Evolutionary conservation across 2,888 invertebrate genomes (phyloP).

Genomic region (Celastrina argiolus): DNA sequence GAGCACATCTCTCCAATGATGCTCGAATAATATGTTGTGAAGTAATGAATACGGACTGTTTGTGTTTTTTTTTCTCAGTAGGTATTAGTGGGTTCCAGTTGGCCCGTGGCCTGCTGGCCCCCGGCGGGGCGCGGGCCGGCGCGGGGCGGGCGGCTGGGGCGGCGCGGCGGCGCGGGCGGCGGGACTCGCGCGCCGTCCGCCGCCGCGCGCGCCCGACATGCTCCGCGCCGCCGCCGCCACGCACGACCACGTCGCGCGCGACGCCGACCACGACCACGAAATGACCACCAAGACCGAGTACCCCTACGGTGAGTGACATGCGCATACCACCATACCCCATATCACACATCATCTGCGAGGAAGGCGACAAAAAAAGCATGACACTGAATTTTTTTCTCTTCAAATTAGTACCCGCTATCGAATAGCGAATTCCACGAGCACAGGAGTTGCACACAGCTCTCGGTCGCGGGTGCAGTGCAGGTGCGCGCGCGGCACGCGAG

Average conservation of each 20-base stretch:
- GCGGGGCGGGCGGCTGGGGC: conserved; percentile 29
- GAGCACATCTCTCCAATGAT: background rate
- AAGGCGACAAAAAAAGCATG: background rate
- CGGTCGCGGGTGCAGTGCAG: conserved; percentile 25
- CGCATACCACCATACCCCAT: background rate
- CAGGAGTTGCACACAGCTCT: conserved; percentile 3
- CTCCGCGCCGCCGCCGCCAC: conserved; percentile 33
- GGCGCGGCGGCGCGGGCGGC: conserved; percentile 33
- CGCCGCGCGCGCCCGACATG: conserved; percentile 49
- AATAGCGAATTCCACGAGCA: background rate
- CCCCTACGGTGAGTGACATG: conserved; percentile 57
- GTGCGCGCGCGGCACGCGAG: conserved; percentile 30
- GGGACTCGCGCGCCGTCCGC: conserved; percentile 49
- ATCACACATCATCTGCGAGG: background rate
- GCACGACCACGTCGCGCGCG: conserved; percentile 29
- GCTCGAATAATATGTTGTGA: background rate
- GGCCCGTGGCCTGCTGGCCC: conserved; percentile 19
- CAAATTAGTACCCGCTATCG: background rate
- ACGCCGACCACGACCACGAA: conserved; percentile 31
- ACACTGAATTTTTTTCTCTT: background rate
- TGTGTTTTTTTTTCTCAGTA: background rate
- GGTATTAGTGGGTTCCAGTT: background rate
- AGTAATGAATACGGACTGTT: background rate
- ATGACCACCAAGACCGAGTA: conserved; percentile 54
- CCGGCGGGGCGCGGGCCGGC: conserved; percentile 24